phyloP scores from a whole-genome alignment of 2,113 vertebrate genomes.

The Ranitomeya imitator region DNA sequence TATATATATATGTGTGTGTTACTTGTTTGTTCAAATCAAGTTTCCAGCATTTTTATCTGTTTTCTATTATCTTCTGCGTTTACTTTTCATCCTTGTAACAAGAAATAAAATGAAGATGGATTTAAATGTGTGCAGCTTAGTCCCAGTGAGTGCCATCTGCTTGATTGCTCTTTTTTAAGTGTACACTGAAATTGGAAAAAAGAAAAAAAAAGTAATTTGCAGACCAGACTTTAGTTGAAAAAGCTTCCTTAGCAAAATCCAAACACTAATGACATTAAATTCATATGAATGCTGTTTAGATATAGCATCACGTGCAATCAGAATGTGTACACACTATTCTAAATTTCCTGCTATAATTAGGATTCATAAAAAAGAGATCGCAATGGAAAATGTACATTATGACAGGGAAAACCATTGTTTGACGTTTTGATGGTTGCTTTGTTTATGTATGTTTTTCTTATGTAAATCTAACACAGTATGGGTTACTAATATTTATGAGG shows the following conservation, averaged over 20 bases:
- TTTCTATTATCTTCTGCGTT: background rate
- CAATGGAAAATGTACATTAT: background rate
- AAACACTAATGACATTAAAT: background rate
- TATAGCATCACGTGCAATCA: background rate
- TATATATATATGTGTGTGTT: background rate
- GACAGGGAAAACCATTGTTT: background rate
- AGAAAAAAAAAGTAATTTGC: background rate
- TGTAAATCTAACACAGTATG: background rate
- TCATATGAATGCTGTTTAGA: background rate
- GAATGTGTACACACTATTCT: background rate
- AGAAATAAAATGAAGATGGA: conserved; percentile 31
- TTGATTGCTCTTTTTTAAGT: conserved; percentile 31
- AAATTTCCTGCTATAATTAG: background rate
- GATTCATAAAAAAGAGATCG: background rate
- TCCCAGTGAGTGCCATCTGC: conserved; percentile 30
- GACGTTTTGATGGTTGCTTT: background rate
- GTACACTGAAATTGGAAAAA: conserved; percentile 15
- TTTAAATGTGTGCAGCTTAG: conserved; percentile 10
- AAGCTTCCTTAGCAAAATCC: background rate
- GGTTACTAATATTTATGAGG: too few relatives aligned
- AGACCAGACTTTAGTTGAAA: background rate
- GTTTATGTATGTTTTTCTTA: background rate
- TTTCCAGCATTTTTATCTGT: background rate
- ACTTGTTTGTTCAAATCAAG: background rate
- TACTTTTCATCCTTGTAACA: conserved; percentile 20